Percentiles rank a stretch among this genome's conserved stretches.
Conservation (phyloP, 2,113 vertebrate genomes). For the Xenus cinereus region DNA sequence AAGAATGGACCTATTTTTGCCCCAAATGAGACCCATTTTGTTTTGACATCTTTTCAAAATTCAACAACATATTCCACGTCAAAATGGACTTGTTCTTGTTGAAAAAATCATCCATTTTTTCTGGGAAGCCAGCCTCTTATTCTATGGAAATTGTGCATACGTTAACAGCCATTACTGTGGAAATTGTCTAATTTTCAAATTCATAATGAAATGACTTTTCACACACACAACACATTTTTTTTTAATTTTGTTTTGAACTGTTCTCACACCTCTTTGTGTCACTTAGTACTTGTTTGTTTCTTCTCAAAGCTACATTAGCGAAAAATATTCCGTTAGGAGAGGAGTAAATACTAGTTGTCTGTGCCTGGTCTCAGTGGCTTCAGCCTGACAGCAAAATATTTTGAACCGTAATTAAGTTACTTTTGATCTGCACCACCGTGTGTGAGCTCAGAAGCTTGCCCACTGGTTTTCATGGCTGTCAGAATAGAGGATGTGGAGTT, state of each 20-base stretch:
- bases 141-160: background rate
- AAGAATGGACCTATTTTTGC: background rate
- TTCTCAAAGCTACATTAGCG: background rate
- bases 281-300: constrained; percentile 12
- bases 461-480: background rate
- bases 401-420: background rate
- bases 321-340: background rate
- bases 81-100: background rate
- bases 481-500: background rate
- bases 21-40: background rate
- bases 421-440: background rate
- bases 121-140: background rate
- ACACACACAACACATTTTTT: background rate
- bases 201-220: background rate
- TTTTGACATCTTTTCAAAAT: background rate
- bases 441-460: background rate
- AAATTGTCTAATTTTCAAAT: constrained; percentile 30
- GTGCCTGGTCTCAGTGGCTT: background rate
- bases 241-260: constrained; percentile 4
- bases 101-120: background rate
- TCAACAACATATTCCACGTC: background rate
- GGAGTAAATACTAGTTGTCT: background rate
- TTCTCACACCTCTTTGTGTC: constrained; percentile 1
- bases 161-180: background rate
- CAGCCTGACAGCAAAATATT: background rate